A percentile compares a stretch with the other conserved stretches of the same genome.
These are phyloP conservation scores for Scaptomyza montana DNA, from an alignment of 1,140 invertebrate genomes.

Conservation along the genomic window DNA sequence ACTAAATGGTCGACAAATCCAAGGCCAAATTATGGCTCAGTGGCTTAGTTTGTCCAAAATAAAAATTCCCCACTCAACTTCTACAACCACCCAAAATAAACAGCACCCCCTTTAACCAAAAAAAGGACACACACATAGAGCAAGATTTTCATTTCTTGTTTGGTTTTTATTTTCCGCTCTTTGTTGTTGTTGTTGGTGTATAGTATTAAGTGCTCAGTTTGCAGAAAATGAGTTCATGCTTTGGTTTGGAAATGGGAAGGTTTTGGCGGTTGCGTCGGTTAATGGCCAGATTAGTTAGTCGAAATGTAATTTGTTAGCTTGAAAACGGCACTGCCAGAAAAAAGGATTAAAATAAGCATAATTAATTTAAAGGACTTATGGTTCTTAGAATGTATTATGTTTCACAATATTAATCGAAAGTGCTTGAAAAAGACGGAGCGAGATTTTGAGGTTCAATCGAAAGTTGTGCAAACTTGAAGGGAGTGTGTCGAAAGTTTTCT, in stretches of 20 bases:
- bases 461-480: background rate
- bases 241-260: constrained; percentile 10
- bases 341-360: constrained; percentile 73
- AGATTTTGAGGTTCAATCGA: constrained; percentile 30
- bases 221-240: constrained; percentile 35
- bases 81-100: no score
- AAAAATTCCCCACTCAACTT: background rate
- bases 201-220: constrained; percentile 45
- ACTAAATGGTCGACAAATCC: constrained; percentile 49
- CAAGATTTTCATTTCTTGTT: constrained; percentile 38
- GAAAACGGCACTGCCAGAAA: constrained; percentile 42
- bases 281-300: constrained; percentile 62
- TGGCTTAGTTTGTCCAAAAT: constrained; percentile 22
- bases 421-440: background rate
- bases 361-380: constrained; percentile 63
- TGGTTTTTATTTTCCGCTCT: constrained; percentile 14
- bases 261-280: constrained; percentile 41
- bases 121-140: background rate
- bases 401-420: constrained; percentile 63
- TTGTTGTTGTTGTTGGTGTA: constrained; percentile 11
- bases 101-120: background rate
- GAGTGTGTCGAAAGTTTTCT: background rate
- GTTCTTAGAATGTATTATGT: constrained; percentile 21
- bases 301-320: constrained; percentile 62
- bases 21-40: constrained; percentile 49